phyloP scores from a whole-genome alignment of 2,888 invertebrate species.

The Troides aeacus region DNA sequence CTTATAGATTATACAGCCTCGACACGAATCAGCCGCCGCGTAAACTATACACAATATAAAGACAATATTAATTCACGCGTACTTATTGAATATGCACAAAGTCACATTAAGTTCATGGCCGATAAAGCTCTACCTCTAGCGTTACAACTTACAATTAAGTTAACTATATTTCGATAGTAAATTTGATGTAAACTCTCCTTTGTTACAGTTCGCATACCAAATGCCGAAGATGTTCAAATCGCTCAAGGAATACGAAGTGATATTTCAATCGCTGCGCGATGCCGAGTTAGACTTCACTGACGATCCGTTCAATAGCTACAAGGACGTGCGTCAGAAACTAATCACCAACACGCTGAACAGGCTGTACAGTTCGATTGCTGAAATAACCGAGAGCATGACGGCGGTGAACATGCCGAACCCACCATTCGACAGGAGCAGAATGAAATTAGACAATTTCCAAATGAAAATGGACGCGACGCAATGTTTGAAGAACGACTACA shows the following conservation, averaged over 20 bases:
- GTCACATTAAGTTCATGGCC: constrained; percentile 28
- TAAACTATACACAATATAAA: constrained; percentile 61
- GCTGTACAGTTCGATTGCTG: constrained; percentile 81
- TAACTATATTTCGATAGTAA: constrained; percentile 14
- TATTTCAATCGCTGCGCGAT: constrained; percentile 59
- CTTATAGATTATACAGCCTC: constrained; percentile 63
- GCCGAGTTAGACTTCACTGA: constrained; percentile 65
- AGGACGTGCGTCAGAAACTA: constrained; percentile 61
- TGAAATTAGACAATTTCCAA: constrained; percentile 58
- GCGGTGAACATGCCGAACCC: constrained; percentile 57
- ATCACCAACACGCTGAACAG: constrained; percentile 61
- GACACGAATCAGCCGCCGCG: constrained; percentile 69
- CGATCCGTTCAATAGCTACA: constrained; percentile 65
- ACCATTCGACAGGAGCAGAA: constrained; percentile 57
- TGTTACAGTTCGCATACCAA: constrained; percentile 79
- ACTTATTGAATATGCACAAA: constrained; percentile 28
- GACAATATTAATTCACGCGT: constrained; percentile 37
- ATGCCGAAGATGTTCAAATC: constrained; percentile 80
- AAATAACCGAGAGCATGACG: constrained; percentile 67
- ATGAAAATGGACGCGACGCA: constrained; percentile 73
- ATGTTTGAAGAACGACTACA: constrained; percentile 81
- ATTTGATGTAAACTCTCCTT: constrained; percentile 47
- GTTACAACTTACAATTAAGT: neutral
- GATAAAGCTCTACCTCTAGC: constrained; percentile 14
- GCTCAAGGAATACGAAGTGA: constrained; percentile 59